Percentiles rank a stretch among this genome's conserved stretches.
These are phyloP conservation scores for Metacarcinus magister DNA, from an alignment of 2,888 invertebrate species.

Conservation along the genomic window DNA sequence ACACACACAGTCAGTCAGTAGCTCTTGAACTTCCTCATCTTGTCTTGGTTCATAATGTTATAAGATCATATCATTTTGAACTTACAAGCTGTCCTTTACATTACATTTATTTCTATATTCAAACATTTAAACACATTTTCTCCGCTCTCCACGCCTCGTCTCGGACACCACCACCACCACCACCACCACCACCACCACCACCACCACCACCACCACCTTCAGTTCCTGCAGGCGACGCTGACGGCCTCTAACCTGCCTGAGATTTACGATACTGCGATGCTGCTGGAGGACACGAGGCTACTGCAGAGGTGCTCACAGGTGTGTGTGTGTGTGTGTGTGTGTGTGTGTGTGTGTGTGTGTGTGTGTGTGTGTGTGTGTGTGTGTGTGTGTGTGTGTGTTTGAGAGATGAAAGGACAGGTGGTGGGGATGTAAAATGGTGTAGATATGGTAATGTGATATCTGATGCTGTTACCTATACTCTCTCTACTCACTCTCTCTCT, in stretches of 20 bases:
- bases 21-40: too few relatives aligned
- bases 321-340: constrained; percentile 58
- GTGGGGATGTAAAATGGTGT: too few relatives aligned
- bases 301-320: constrained; percentile 86
- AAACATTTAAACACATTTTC: neutral
- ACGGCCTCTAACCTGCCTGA: constrained; percentile 87
- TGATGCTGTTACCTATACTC: too few relatives aligned
- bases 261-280: constrained; percentile 88
- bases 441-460: neutral
- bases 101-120: neutral
- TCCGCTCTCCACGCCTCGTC: neutral
- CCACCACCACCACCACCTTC: constrained; percentile 61
- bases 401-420: neutral
- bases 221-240: constrained; percentile 87
- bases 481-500: neutral
- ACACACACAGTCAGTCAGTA: too few relatives aligned
- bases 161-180: too few relatives aligned
- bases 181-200: neutral
- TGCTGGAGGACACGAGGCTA: constrained; percentile 87
- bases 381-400: constrained; percentile 59
- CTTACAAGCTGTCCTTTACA: neutral
- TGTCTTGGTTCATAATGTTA: neutral
- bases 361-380: constrained; percentile 62
- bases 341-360: constrained; percentile 63
- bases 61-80: neutral